Percentiles rank a stretch among this genome's conserved stretches.
Conservation (phyloP, 2,113 vertebrate species). For the Sturnus vulgaris region DNA sequence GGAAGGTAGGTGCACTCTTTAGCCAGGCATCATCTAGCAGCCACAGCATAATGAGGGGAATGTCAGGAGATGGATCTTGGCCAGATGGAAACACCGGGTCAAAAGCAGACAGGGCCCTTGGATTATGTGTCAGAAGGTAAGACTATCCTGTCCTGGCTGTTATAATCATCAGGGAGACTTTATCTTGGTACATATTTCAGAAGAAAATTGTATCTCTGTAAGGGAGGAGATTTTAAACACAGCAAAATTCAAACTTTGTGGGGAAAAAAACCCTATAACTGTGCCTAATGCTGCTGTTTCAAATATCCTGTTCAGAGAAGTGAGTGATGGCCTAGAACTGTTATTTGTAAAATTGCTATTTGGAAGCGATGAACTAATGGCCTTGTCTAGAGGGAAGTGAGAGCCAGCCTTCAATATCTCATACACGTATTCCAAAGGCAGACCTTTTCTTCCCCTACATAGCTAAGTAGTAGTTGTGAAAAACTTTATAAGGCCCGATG, state of each 20-base stretch:
- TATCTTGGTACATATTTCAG: not conserved
- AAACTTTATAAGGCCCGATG: not conserved
- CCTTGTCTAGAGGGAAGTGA: not conserved
- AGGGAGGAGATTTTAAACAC: not conserved
- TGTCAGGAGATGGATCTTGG: not conserved
- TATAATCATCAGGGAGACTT: not conserved
- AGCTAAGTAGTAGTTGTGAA: not conserved
- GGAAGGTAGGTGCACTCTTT: not conserved
- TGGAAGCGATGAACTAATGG: not conserved
- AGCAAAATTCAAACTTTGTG: not conserved
- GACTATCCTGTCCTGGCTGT: not conserved
- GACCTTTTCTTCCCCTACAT: not conserved
- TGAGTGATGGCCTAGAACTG: not conserved
- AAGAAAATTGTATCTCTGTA: not conserved
- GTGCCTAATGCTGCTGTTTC: not conserved
- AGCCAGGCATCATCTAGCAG: not conserved
- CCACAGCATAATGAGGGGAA: not conserved
- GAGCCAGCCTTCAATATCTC: not conserved
- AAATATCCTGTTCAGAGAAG: not conserved
- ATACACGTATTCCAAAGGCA: not conserved
- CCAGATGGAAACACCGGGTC: not conserved
- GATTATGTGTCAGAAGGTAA: not conserved
- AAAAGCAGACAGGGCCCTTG: not conserved
- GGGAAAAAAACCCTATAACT: accelerated
- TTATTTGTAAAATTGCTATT: not conserved